These are phyloP conservation scores for Drosophila mayri DNA, from an alignment of 1,140 invertebrate genomes.

Conservation along the genomic window DNA sequence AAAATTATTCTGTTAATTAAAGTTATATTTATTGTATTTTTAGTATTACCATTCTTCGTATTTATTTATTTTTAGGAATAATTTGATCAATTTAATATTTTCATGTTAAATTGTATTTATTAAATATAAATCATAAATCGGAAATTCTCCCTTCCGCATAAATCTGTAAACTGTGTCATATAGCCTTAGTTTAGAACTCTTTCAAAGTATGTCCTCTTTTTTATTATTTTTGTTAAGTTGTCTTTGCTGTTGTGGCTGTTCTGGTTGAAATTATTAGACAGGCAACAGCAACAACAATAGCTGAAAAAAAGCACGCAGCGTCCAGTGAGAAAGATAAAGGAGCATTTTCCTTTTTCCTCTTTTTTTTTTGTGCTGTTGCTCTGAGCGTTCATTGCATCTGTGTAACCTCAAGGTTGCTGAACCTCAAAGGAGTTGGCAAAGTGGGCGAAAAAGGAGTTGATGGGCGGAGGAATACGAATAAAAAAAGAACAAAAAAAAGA, in stretches of 20 bases:
- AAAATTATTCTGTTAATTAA: no score
- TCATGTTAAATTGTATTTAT: not conserved
- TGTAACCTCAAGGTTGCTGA: conserved; percentile 71
- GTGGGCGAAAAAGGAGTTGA: not conserved
- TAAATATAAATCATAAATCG: no score
- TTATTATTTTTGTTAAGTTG: conserved; percentile 17
- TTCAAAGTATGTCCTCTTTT: conserved; percentile 12
- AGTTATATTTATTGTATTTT: no score
- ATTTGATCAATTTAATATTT: no score
- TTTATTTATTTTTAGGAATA: no score
- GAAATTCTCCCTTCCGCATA: not conserved
- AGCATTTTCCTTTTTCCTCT: conserved; percentile 10
- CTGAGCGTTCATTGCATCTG: conserved; percentile 29
- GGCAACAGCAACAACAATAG: conserved; percentile 41
- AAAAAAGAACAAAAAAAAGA: conserved; percentile 10
- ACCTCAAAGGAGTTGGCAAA: conserved; percentile 42
- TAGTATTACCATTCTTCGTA: no score
- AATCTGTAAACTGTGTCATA: not conserved
- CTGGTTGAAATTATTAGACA: conserved; percentile 49
- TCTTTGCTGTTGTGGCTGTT: conserved; percentile 47
- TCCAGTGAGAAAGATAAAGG: conserved; percentile 57
- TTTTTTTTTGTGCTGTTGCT: conserved; percentile 24
- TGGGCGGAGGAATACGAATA: not conserved
- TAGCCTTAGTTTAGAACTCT: conserved; percentile 29
- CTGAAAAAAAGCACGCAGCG: conserved; percentile 43